Base-by-base conservation (phyloP, 1,140 invertebrate species). In the Papilio aristodemus region DNA sequence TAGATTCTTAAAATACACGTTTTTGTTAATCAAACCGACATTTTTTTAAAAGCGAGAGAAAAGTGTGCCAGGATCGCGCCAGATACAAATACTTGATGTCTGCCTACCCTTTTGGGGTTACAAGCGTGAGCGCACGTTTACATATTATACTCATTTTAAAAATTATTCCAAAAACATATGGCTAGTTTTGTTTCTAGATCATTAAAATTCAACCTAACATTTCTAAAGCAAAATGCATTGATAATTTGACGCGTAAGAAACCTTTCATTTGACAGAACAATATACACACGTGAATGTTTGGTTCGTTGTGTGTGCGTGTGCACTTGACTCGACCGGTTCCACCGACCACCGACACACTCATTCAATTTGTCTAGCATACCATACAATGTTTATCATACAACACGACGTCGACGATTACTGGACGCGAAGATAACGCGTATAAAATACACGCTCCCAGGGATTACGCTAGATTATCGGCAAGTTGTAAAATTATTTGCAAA, bases 321-420 rank as follows among this genome's bases (percentile, higher is more conserved):
- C 71, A 71, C 71, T 71, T 72, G 74, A 62, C 68, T 70, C 71
- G 73, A 71, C 73, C 71, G 71, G 74, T 72, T 68, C 68, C 68
- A 57, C 38, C 67, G 71, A 71, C 70, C 75, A 71, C 78, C 73
- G 70, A 69, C 76, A 72, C 73, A 67, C 75, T 76, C 73, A 74
- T 75, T 79, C 79, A 77, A 79, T 77, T 77, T 81, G 77, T 81
- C 77, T 74, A 79, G 75, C 74, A 76, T 72, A 75, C 69, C 69
- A 75, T 70, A 76, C 72, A 73, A 68, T 76, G 77, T 76, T 77
- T 76, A 70, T 75, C 72, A 71, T 73, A 68, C 64, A 72, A 69
- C 68, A 72, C 70, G 69, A 50, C 71, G 41, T 38, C 67, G 70
- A 62, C 58, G 27, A 22, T 32, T 63, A 38, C 62, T 37, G 60